Conservation (phyloP, 2,888 invertebrate genomes). For the Crepidodera aurea region DNA sequence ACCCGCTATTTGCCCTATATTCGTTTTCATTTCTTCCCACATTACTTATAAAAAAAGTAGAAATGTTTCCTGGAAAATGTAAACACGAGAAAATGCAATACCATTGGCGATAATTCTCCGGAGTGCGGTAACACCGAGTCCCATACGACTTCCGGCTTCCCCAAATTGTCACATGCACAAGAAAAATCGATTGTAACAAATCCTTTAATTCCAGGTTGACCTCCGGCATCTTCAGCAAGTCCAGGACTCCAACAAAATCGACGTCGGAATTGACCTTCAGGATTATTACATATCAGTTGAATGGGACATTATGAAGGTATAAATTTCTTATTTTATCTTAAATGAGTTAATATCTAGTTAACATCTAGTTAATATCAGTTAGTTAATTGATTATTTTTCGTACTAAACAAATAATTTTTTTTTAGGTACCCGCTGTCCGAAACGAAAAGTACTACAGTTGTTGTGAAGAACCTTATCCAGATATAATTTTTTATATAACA, state of each 20-base stretch:
- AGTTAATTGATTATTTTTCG: no score
- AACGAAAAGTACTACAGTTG: conserved; percentile 88
- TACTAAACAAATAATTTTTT: no score
- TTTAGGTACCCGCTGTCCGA: conserved; percentile 28
- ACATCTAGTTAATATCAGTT: no score
- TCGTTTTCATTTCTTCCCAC: not conserved
- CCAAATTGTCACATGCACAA: not conserved
- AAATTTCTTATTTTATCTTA: conserved; percentile 64
- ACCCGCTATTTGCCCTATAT: not conserved
- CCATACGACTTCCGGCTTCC: not conserved
- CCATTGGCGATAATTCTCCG: not conserved
- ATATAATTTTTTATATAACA: conserved; percentile 97
- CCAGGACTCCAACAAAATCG: conserved; percentile 87
- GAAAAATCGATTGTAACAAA: conserved; percentile 17
- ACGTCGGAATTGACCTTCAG: conserved; percentile 89
- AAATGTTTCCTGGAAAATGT: not conserved
- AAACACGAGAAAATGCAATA: conserved; percentile 1
- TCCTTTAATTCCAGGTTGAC: conserved; percentile 75
- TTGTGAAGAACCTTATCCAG: conserved; percentile 95
- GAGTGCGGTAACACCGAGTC: not conserved
- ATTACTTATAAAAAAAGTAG: not conserved
- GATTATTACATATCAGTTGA: conserved; percentile 97
- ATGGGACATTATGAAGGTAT: conserved; percentile 97
- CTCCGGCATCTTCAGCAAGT: conserved; percentile 87
- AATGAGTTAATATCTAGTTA: not conserved